phyloP scores from a whole-genome alignment of 2,797 vertebrate genomes.

The Scolopax rusticola region DNA sequence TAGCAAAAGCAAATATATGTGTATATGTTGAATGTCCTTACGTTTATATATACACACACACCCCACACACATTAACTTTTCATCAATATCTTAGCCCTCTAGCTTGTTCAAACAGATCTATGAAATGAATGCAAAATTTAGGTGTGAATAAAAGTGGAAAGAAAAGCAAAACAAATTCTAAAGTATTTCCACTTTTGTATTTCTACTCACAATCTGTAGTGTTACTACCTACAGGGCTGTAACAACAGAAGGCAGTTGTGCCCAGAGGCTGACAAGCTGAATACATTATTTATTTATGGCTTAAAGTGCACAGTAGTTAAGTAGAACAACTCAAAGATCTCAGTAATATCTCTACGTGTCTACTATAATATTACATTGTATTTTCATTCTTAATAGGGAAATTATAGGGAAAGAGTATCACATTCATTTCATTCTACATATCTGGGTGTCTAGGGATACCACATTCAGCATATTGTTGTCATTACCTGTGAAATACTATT shows the following conservation, averaged over 20 bases:
- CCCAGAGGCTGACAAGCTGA: constrained; percentile 33
- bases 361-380: constrained; percentile 3
- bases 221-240: not conserved
- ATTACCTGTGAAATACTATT: not conserved
- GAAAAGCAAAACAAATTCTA: not conserved
- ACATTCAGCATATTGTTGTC: not conserved
- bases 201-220: not conserved
- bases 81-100: not conserved
- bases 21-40: not conserved
- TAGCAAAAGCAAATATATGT: not conserved
- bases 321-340: not conserved
- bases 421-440: not conserved
- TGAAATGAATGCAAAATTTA: not conserved
- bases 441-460: not conserved
- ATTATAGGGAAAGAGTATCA: not conserved
- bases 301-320: constrained; percentile 8
- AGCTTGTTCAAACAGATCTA: not conserved
- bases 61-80: not conserved
- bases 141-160: not conserved
- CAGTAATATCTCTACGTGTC: not conserved
- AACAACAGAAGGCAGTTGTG: constrained; percentile 23
- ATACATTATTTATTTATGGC: not conserved
- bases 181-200: not conserved
- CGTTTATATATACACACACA: not conserved
- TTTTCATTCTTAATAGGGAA: constrained; percentile 53